A percentile compares a stretch with the other conserved stretches of the same genome.
Evolutionary conservation across 35 echinoderm and acorn worm species (phyloP).

Genomic region (Patiria miniata): DNA sequence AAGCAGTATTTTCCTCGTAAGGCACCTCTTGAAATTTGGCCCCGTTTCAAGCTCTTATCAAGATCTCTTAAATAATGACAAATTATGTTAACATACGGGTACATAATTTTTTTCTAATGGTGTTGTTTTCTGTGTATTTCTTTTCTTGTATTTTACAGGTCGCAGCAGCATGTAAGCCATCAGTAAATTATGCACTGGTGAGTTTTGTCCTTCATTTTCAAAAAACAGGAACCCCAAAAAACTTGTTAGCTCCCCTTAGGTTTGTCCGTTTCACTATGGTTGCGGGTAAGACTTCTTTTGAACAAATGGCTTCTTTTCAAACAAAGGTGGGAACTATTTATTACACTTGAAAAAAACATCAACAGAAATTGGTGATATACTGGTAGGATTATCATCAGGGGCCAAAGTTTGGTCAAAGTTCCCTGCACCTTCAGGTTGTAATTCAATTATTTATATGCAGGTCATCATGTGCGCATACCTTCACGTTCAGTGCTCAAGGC

Average conservation of each 20-base stretch:
- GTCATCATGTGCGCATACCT: too few relatives aligned
- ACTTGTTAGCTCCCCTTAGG: not conserved
- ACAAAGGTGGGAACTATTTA: too few relatives aligned
- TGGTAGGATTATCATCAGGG: not conserved
- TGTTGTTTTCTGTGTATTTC: not conserved
- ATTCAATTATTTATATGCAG: too few relatives aligned
- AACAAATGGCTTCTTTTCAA: not conserved
- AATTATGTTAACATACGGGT: too few relatives aligned
- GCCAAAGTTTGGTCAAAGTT: too few relatives aligned
- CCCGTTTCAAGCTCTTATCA: too few relatives aligned
- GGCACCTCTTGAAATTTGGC: too few relatives aligned
- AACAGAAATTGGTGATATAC: not conserved
- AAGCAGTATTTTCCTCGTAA: too few relatives aligned
- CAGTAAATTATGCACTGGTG: constrained; percentile 38
- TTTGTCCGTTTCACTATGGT: not conserved
- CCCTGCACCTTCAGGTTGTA: too few relatives aligned
- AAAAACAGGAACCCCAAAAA: too few relatives aligned
- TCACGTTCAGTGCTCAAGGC: too few relatives aligned
- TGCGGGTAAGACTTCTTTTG: not conserved
- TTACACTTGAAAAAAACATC: not conserved
- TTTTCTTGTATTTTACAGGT: constrained; percentile 28
- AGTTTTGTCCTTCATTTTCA: constrained; percentile 10
- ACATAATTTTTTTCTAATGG: not conserved
- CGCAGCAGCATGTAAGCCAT: constrained; percentile 53
- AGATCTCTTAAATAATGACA: too few relatives aligned